Evolutionary conservation across 1,140 invertebrate species (phyloP).

Genomic region (Anoplolepis gracilipes): DNA sequence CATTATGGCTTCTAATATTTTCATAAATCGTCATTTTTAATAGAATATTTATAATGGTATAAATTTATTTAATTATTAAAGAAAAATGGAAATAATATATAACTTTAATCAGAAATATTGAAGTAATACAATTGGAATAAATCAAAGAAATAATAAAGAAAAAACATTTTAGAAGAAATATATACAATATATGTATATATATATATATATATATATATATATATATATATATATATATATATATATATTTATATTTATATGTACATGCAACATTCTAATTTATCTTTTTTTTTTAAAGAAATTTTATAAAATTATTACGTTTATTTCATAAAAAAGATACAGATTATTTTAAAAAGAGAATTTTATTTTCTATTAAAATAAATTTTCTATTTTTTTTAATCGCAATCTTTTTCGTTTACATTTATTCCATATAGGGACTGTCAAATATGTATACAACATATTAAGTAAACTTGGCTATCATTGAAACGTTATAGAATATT

Average conservation of each 20-base stretch:
- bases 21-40: not conserved
- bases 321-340: not conserved
- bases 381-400: not conserved
- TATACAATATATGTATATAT: not conserved
- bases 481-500: constrained; percentile 2
- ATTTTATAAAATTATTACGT: not conserved
- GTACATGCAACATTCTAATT: not conserved
- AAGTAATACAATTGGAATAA: not conserved
- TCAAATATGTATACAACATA: constrained; percentile 12
- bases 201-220: not conserved
- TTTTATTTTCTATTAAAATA: not conserved
- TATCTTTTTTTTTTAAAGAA: not conserved
- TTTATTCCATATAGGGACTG: not conserved
- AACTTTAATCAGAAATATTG: not conserved
- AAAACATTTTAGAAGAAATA: too few species aligned
- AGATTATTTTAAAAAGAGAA: not conserved
- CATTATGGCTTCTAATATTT: not conserved
- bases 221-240: not conserved
- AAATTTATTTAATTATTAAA: not conserved
- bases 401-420: not conserved
- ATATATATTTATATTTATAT: not conserved
- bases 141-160: not conserved
- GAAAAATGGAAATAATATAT: not conserved
- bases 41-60: not conserved
- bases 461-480: constrained; percentile 29